Evolutionary conservation across 2,888 invertebrate species (phyloP).

Genomic region (Himalopsyche kuldschensis): DNA sequence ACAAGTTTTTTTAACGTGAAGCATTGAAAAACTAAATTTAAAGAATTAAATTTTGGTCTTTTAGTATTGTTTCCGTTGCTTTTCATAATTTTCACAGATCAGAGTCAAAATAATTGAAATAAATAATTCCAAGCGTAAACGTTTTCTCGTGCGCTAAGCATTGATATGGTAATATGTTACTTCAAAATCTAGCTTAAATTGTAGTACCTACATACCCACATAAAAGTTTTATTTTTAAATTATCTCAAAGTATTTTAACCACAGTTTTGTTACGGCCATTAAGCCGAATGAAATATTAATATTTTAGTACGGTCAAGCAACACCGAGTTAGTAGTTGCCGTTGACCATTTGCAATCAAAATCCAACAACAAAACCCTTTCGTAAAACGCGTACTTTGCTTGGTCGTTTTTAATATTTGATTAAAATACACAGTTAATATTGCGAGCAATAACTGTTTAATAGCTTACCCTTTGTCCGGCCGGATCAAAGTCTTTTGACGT

Average conservation of each 20-base stretch:
- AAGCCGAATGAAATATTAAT: neutral
- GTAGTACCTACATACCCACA: no score
- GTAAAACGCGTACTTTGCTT: neutral
- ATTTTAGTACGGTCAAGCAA: neutral
- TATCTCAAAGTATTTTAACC: neutral
- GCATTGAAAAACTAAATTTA: no score
- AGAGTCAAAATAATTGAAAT: no score
- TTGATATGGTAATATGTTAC: no score
- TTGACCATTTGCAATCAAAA: neutral
- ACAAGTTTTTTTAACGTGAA: no score
- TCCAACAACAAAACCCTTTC: neutral
- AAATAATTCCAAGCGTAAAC: no score
- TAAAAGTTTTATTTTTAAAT: neutral
- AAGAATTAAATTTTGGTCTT: no score
- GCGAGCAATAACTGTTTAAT: neutral
- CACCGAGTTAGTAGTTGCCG: neutral
- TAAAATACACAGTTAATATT: neutral
- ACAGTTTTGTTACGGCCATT: neutral
- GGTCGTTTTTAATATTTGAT: slow-evolving; percentile 1
- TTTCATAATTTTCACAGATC: no score
- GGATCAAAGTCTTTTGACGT: neutral
- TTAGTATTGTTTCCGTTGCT: no score
- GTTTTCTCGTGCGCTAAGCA: no score
- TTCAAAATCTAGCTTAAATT: no score
- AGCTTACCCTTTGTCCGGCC: neutral